phyloP scores from a whole-genome alignment of 2,113 vertebrate genomes.

The Cryptotis parvus region DNA sequence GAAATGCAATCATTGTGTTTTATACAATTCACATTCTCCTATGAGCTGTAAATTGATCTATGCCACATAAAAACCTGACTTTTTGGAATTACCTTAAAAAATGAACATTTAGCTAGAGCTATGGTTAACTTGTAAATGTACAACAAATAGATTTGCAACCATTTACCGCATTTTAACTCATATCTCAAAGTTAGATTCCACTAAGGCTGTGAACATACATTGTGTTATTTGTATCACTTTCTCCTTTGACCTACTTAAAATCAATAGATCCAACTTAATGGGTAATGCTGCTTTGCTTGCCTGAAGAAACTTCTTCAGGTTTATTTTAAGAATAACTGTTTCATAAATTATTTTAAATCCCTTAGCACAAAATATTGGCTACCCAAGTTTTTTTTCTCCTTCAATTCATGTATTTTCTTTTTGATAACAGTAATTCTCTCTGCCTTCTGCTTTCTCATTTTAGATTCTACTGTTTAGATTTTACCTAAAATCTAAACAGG shows the following conservation, averaged over 20 bases:
- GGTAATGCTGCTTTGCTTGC: neutral
- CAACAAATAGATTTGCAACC: neutral
- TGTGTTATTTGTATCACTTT: constrained; percentile 10
- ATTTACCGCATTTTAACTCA: constrained; percentile 34
- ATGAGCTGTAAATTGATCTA: neutral
- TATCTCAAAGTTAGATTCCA: constrained; percentile 4
- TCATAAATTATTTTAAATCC: neutral
- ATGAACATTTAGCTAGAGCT: neutral
- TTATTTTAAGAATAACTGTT: neutral
- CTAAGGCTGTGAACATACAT: constrained; percentile 4
- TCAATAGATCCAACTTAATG: neutral
- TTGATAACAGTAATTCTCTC: neutral
- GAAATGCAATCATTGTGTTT: neutral
- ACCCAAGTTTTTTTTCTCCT: neutral
- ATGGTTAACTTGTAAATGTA: neutral
- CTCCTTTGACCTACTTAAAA: neutral
- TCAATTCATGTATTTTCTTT: neutral
- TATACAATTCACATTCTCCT: neutral
- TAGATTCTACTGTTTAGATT: neutral
- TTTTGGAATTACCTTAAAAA: constrained; percentile 2
- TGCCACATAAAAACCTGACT: neutral
- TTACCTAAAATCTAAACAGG: too few relatives aligned
- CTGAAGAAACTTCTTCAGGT: neutral
- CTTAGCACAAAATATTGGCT: neutral
- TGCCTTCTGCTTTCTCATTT: neutral